Evolutionary conservation across 1,140 invertebrate genomes (phyloP).

Genomic region (Zaprionus ghesquierei): DNA sequence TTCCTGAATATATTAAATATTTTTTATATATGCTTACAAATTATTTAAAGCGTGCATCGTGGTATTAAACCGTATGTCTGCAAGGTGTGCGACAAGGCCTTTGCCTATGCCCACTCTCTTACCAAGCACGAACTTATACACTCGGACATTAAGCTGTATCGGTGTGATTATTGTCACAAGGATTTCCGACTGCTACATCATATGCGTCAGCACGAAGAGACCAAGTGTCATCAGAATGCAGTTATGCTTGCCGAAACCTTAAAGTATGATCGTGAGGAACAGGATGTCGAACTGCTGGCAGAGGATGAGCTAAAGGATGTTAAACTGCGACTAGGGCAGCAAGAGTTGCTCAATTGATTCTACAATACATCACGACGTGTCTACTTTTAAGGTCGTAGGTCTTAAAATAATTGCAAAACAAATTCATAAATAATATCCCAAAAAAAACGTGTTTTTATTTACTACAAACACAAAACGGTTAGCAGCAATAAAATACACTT

Average conservation of each 20-base stretch:
- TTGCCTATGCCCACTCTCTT: conserved; percentile 73
- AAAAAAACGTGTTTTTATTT: background rate
- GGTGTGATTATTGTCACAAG: conserved; percentile 73
- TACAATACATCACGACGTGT: background rate
- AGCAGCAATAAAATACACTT: background rate
- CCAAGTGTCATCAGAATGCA: conserved; percentile 74
- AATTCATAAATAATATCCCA: background rate
- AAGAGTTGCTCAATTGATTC: conserved; percentile 86
- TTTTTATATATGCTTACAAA: background rate
- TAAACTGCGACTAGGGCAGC: conserved; percentile 51
- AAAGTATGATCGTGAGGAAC: conserved; percentile 42
- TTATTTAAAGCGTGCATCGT: conserved; percentile 61
- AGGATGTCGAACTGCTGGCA: conserved; percentile 42
- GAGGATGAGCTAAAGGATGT: conserved; percentile 41
- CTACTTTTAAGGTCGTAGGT: conserved; percentile 3
- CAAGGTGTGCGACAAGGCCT: conserved; percentile 73
- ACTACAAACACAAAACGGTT: background rate
- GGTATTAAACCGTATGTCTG: conserved; percentile 78
- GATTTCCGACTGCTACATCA: conserved; percentile 78
- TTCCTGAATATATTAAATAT: background rate
- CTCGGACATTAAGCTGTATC: conserved; percentile 72
- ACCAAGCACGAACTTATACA: conserved; percentile 77
- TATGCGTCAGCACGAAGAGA: conserved; percentile 77
- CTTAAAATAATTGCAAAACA: conserved; percentile 3
- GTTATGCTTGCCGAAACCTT: conserved; percentile 59